Base-by-base conservation (phyloP, 2,797 vertebrate species). In the Chelon auratus region DNA sequence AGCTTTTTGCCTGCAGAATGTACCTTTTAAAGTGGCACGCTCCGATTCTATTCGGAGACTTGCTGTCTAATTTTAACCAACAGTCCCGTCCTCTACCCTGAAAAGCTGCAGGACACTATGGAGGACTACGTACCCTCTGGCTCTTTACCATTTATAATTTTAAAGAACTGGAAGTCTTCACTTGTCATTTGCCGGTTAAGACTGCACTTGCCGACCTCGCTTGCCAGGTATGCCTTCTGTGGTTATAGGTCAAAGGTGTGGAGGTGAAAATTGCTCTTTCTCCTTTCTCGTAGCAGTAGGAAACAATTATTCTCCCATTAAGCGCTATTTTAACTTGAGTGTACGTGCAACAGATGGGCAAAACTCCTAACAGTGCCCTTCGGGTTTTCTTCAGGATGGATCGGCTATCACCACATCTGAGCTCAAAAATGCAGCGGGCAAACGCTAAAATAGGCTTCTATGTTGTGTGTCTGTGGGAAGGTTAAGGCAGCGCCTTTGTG, bases 271-370 rank as follows among this genome's bases (percentile, higher is more conserved):
- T 81, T 9, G 52, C 68, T n/a, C 6, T 57, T 82, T 78, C 62
- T 76, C 37, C n/a, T 18, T 63, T 72, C 81, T 68, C 72, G 72
- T 62, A 68, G 64, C 86, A 90, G 72, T 85, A 39, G 91, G 91
- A 88, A 94, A 81, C 76, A 45, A 90, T 92, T 93, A 93, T 92
- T 91, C 79, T 76, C 37, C 76, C 88, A 92, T 93, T 91, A 88
- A 88, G 76, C 60, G 68, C 62, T 77, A 78, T 77, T 90, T 87
- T 78, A 77, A 73, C 62, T 18, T 0, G 40, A 64, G 52, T 79
- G 18, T 78, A 71, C 0, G 3, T 76, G 87, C 57, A 62, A 78
- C 76, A 68, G 85, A 75, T 82, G 80, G 78, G 42, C 48, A 68
- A 14, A 74, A 57, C 57, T 92, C 77, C 75, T 64, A 53, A 55